Evolutionary conservation across 2,797 vertebrate species (phyloP), one percentile per base, ranked within the genome.

Genomic region (Tympanoctomys barrerae): DNA sequence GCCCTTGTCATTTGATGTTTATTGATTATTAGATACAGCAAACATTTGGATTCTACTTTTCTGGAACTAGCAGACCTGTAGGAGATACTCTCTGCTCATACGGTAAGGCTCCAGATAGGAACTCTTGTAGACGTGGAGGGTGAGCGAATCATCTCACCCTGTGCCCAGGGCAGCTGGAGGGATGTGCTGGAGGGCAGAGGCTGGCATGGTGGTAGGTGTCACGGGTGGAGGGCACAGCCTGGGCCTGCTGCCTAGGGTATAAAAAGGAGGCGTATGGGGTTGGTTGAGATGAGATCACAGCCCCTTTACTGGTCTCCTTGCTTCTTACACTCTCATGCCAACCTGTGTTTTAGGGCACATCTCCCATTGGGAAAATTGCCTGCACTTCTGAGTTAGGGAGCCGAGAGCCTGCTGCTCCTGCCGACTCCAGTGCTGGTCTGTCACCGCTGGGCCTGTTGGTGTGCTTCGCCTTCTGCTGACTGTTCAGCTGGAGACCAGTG

Each of bases 31-130:
- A 71, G 59, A 61, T 52, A 49, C 22, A 77, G 22, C 92, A 80
- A 88, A 88, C 80, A 84, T 80, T 91, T 87, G 59, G 62, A 71
- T 79, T 80, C 71, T 89, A 4, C 61, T 62, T 66, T 57, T 94
- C 90, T 19, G 24, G 73, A 90, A 84, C 61, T 39, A 81, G 0
- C 11, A 75, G 68, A 82, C 52, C 78, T 90, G 19, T 28, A 39
- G 86, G 57, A 95, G 57, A n/a, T 73, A 64, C 28, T 42, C 54
- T 96, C 70, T 86, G 79, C 66, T 36, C 21, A 1, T 70, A 22
- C 21, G n/a, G 8, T 80, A 87, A 92, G 52, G 46, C 66, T n/a
- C n/a, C 5, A 39, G 64, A 33, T 46, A 75, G 93, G 62, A 57
- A 33, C 81, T 82, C 46, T 22, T 0, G 0, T 70, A 57, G 64